phyloP scores from a whole-genome alignment of 2,113 vertebrate species.

The Pardalotus punctatus region DNA sequence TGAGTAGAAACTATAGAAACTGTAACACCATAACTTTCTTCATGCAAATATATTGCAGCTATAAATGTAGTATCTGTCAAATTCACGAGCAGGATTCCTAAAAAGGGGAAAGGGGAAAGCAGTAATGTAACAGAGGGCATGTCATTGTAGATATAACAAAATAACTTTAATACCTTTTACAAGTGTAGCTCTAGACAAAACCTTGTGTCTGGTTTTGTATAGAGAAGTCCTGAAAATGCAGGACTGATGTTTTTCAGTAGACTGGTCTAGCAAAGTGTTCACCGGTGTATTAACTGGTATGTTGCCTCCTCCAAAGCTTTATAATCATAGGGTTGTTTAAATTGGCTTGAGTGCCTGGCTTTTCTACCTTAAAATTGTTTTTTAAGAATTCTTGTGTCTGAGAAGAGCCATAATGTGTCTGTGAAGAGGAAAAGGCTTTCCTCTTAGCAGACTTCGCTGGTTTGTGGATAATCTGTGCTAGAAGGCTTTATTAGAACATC shows the following conservation, averaged over 20 bases:
- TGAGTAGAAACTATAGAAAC: background rate
- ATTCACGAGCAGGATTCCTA: background rate
- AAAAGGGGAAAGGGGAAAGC: background rate
- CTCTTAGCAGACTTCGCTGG: background rate
- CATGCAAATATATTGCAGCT: background rate
- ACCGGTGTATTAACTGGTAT: background rate
- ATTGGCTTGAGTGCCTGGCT: background rate
- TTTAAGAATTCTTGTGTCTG: background rate
- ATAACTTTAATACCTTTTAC: background rate
- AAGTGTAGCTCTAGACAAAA: background rate
- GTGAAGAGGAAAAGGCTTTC: background rate
- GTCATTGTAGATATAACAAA: background rate
- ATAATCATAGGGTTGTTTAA: background rate
- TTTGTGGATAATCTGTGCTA: background rate
- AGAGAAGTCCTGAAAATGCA: background rate
- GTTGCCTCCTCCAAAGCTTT: background rate
- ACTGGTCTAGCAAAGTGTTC: background rate
- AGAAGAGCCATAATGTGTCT: fast-evolving
- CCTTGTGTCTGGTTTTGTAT: background rate
- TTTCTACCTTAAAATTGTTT: background rate
- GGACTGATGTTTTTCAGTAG: background rate
- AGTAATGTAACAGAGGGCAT: background rate
- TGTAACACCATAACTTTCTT: background rate
- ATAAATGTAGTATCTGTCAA: background rate
- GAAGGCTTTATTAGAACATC: background rate